Evolutionary conservation across 2,797 vertebrate species (phyloP).

Genomic region (Sebastes ruberrimus): DNA sequence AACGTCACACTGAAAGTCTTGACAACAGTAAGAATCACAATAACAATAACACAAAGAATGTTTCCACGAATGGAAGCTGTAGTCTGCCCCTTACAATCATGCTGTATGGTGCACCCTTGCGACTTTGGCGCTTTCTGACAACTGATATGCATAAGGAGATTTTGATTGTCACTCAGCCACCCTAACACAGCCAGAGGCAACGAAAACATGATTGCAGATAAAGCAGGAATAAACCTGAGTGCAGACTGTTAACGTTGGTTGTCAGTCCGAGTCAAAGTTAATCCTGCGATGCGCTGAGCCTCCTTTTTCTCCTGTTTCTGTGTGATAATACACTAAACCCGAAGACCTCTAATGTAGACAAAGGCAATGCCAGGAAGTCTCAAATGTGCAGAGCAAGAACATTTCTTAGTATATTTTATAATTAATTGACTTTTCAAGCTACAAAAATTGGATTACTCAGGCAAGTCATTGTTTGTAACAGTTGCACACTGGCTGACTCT

Average conservation of each 20-base stretch:
- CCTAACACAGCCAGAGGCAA: slow-evolving; percentile 23
- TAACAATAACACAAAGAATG: slow-evolving; percentile 47
- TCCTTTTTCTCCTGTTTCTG: slow-evolving; percentile 20
- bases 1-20: slow-evolving; percentile 10
- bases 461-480: slow-evolving; percentile 27
- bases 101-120: slow-evolving; percentile 36
- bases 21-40: slow-evolving; percentile 39
- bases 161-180: slow-evolving; percentile 46
- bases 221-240: slow-evolving; percentile 39
- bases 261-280: slow-evolving; percentile 39
- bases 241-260: slow-evolving; percentile 27
- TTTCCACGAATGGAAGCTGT: slow-evolving; percentile 24
- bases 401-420: slow-evolving; percentile 12
- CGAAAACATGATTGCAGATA: slow-evolving; percentile 47
- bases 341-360: slow-evolving; percentile 10
- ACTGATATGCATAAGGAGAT: slow-evolving; percentile 49
- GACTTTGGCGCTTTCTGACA: slow-evolving; percentile 42
- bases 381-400: slow-evolving; percentile 8
- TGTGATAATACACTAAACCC: slow-evolving; percentile 18
- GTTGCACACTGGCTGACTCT: not conserved
- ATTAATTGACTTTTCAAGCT: slow-evolving; percentile 25
- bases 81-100: slow-evolving; percentile 14
- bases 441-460: slow-evolving; percentile 22
- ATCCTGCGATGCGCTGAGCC: slow-evolving; percentile 29
- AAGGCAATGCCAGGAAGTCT: slow-evolving; percentile 1